Percentiles rank a stretch among this genome's conserved stretches.
These are phyloP conservation scores for Plutella xylostella DNA, from an alignment of 2,888 invertebrate species.

Conservation along the genomic window DNA sequence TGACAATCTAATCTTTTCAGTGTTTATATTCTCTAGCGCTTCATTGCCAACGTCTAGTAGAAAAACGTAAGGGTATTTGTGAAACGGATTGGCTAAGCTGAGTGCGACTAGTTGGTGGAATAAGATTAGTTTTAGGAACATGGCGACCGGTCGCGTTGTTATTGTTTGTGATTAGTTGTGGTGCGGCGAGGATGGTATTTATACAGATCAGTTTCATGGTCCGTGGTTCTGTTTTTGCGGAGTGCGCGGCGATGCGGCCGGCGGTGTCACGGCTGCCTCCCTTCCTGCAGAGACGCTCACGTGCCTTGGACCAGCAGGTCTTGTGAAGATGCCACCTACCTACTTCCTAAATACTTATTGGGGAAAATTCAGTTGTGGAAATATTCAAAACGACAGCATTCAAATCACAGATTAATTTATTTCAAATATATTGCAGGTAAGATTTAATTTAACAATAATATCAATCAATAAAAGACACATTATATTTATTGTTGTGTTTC, in stretches of 20 bases:
- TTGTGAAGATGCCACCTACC: no score
- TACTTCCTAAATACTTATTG: no score
- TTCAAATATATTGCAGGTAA: no score
- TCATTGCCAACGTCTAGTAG: conserved; percentile 59
- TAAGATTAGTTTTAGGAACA: conserved; percentile 35
- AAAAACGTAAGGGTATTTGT: conserved; percentile 56
- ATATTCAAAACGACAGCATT: no score
- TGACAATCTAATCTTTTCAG: conserved; percentile 52
- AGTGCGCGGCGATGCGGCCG: no score
- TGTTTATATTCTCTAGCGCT: conserved; percentile 45
- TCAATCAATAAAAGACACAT: no score
- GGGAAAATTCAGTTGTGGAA: no score
- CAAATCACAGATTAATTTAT: conserved; percentile 44
- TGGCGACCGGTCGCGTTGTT: conserved; percentile 30
- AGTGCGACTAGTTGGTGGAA: conserved; percentile 27
- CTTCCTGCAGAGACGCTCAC: no score
- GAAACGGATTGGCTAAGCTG: conserved; percentile 40
- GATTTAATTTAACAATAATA: no score
- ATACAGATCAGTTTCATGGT: conserved; percentile 56
- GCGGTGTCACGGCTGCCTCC: no score
- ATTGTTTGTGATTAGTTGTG: conserved; percentile 41
- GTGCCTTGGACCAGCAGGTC: no score
- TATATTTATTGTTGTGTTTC: no score
- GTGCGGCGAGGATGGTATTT: conserved; percentile 45
- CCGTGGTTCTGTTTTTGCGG: conserved; percentile 45